phyloP scores from a whole-genome alignment of 2,113 vertebrate species.

The Arizona elegans region DNA sequence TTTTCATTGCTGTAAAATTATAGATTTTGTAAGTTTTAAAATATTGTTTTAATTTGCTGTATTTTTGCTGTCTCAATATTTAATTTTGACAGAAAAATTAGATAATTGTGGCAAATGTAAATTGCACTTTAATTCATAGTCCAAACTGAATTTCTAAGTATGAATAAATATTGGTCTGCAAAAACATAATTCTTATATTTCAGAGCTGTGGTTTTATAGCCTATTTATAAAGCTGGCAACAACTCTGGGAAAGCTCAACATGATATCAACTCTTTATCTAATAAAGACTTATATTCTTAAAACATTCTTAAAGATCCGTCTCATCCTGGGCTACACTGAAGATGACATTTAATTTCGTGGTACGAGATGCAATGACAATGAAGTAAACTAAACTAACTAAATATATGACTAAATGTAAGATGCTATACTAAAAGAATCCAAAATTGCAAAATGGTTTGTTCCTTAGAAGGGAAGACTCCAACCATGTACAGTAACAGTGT shows the following conservation, averaged over 20 bases:
- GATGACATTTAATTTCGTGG: too few species aligned
- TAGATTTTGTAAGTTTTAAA: neutral
- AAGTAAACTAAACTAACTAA: too few species aligned
- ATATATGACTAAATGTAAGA: neutral
- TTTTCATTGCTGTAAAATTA: neutral
- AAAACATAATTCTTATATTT: neutral
- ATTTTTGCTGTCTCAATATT: neutral
- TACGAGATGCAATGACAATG: too few species aligned
- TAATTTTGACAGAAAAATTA: neutral
- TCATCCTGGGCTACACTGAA: too few species aligned
- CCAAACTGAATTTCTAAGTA: neutral
- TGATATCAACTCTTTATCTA: neutral
- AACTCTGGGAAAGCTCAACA: neutral
- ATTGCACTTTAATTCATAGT: neutral
- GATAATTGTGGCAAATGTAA: neutral
- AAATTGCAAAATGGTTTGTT: neutral
- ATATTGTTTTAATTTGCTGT: neutral
- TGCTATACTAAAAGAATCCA: neutral
- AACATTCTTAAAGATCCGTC: too few species aligned
- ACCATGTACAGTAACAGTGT: neutral
- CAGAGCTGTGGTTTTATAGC: neutral
- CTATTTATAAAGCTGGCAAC: neutral
- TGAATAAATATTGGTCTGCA: neutral
- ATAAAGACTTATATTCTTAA: conserved; percentile 7
- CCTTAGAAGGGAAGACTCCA: neutral